A percentile compares a stretch with the other conserved stretches of the same genome.
Evolutionary conservation across 2,797 vertebrate species (phyloP).

Genomic region (Gambusia yucatana): DNA sequence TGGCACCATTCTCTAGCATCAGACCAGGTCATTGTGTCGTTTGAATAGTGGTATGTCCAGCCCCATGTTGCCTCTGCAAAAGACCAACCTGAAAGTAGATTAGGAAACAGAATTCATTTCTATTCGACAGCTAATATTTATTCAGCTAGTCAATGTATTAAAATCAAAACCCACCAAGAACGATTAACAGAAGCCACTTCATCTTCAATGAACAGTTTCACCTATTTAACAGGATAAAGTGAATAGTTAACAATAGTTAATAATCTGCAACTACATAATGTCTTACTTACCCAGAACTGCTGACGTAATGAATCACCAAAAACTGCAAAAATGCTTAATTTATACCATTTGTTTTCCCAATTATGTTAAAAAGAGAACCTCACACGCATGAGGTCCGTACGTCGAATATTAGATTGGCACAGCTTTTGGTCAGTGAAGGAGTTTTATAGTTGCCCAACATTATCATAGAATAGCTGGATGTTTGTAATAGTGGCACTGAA

Average conservation of each 20-base stretch:
- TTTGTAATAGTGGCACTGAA: slow-evolving; percentile 49
- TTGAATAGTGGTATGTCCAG: slow-evolving; percentile 72
- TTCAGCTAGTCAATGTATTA: not conserved
- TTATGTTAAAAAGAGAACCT: not conserved
- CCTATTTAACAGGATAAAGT: slow-evolving; percentile 6
- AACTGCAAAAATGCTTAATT: not conserved
- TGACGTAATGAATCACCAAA: not conserved
- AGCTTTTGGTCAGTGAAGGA: not conserved
- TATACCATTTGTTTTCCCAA: slow-evolving; percentile 5
- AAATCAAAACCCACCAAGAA: slow-evolving; percentile 60
- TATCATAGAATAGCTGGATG: slow-evolving; percentile 71
- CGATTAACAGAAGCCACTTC: slow-evolving; percentile 53
- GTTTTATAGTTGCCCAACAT: slow-evolving; percentile 54
- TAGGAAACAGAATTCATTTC: not conserved
- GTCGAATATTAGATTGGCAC: not conserved
- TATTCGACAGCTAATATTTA: not conserved
- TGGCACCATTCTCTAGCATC: slow-evolving; percentile 66
- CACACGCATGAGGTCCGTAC: not conserved
- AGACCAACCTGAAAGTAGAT: slow-evolving; percentile 41
- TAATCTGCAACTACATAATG: not conserved
- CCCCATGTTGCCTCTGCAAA: slow-evolving; percentile 34
- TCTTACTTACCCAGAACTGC: slow-evolving; percentile 17
- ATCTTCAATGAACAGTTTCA: slow-evolving; percentile 25
- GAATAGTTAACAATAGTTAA: not conserved
- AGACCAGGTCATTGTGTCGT: slow-evolving; percentile 55